Evolutionary conservation across 2,113 vertebrate genomes (phyloP).

Genomic region (Corapipo altera): DNA sequence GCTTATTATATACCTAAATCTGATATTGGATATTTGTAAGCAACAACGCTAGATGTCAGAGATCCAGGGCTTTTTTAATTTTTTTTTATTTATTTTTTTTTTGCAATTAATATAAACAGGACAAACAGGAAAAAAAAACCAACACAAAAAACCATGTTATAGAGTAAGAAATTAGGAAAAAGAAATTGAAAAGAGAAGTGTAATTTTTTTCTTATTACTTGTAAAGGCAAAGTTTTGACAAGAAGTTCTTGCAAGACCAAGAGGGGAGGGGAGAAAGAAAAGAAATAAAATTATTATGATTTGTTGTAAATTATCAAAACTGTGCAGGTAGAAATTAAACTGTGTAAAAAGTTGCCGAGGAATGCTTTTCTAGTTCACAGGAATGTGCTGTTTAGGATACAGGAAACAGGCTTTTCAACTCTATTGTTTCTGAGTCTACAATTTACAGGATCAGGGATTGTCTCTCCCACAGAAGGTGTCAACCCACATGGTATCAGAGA

Average conservation of each 20-base stretch:
- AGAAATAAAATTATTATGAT: not conserved
- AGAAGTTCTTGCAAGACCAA: not conserved
- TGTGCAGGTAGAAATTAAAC: not conserved
- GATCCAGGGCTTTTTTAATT: not conserved
- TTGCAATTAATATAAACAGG: not conserved
- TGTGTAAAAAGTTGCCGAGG: not conserved
- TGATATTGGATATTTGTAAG: not conserved
- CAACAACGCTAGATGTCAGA: not conserved
- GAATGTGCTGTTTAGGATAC: not conserved
- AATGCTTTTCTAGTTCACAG: not conserved
- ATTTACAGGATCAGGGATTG: not conserved
- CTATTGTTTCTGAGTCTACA: not conserved
- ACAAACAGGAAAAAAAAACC: not conserved
- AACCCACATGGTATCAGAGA: not conserved
- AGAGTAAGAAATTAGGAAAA: not conserved
- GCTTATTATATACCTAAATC: not conserved
- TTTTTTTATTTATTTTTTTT: not conserved
- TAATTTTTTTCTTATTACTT: not conserved
- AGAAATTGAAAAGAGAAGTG: not conserved
- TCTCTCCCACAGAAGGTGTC: not conserved
- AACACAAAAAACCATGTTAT: not conserved
- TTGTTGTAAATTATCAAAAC: not conserved
- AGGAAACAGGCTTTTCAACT: not conserved
- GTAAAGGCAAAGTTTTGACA: not conserved
- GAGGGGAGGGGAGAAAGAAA: fast-evolving